Evolutionary conservation across 2,888 invertebrate genomes (phyloP), one percentile per base, ranked within the genome.

Genomic region (Glaucopsyche alexis): DNA sequence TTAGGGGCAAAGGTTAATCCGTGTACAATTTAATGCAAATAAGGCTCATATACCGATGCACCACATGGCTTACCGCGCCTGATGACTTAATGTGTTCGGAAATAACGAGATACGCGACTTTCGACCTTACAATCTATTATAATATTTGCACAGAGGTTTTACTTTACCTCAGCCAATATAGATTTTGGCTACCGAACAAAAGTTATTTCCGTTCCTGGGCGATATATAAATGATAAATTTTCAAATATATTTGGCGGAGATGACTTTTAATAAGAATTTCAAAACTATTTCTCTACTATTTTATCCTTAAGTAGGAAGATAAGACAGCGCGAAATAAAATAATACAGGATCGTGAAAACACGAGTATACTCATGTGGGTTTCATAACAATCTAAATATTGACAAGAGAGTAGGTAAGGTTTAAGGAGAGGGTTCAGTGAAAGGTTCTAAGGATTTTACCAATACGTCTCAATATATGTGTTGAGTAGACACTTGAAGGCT

Each of bases 1-100:
- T 77, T 77, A 71, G 71, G 71, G 71, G 19, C 29, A 70, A 66
- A 69, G 40, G 29, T 75, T 72, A 75, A 75, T 74, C 75, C 79
- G 82, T 83, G 85, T 86, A 86, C 85, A 89, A 88, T 89, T 87
- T 83, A 83, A 90, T 90, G 86, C 85, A 87, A 90, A 90, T 90
- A 84, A 81, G 81, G 79, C 81, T 85, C 86, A 86, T 84, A 86
- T 81, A 77, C 42, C 65, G 55, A 49, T 71, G 73, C 45, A 71
- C 77, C 75, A 78, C 76, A 72, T 74, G 78, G 72, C 76, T 77
- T 78, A 73, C 75, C 73, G 72, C 75, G 74, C 75, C 76, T 76
- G 78, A 81, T 81, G 80, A 81, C 80, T 85, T 82, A 81, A 80
- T 82, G 79, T 74, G 67, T 78, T 78, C 80, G 81, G 83, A 84